Conservation (phyloP, 2,888 invertebrate species). For the Drosophila nigritarsus region DNA sequence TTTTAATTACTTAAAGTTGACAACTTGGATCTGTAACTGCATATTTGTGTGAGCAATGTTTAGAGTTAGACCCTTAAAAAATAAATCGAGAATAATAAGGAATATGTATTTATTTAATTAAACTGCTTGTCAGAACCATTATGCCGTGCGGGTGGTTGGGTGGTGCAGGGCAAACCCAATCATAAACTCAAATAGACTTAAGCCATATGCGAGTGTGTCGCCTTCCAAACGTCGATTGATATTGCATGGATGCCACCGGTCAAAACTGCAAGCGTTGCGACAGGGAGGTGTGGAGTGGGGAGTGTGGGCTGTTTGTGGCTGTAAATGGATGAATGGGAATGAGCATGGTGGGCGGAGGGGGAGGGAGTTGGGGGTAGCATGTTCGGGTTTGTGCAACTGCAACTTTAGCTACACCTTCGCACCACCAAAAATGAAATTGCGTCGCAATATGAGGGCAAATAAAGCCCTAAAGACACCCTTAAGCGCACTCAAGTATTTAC, state of each 20-base stretch:
- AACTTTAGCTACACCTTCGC: slow-evolving; percentile 34
- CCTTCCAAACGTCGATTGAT: slow-evolving; percentile 60
- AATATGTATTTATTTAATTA: neutral
- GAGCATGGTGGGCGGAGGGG: neutral
- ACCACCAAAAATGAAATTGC: slow-evolving; percentile 48
- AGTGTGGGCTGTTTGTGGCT: slow-evolving; percentile 14
- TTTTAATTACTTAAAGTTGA: slow-evolving; percentile 8
- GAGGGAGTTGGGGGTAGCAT: slow-evolving; percentile 4
- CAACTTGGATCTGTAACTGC: neutral
- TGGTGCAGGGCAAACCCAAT: slow-evolving; percentile 40
- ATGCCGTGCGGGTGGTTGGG: neutral
- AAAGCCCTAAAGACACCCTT: slow-evolving; percentile 81
- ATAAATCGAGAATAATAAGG: slow-evolving; percentile 1
- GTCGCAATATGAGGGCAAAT: slow-evolving; percentile 69
- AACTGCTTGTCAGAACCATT: neutral
- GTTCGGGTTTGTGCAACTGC: slow-evolving; percentile 42
- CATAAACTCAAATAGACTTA: slow-evolving; percentile 60
- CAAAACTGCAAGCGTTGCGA: slow-evolving; percentile 35
- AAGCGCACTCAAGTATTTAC: slow-evolving; percentile 79
- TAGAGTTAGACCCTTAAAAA: neutral
- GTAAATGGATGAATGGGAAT: slow-evolving; percentile 13
- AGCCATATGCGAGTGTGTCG: slow-evolving; percentile 54
- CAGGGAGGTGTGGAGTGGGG: neutral
- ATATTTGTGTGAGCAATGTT: neutral
- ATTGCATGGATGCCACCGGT: slow-evolving; percentile 68